phyloP scores from a whole-genome alignment of 2,797 vertebrate genomes.

The Sciaenops ocellatus region DNA sequence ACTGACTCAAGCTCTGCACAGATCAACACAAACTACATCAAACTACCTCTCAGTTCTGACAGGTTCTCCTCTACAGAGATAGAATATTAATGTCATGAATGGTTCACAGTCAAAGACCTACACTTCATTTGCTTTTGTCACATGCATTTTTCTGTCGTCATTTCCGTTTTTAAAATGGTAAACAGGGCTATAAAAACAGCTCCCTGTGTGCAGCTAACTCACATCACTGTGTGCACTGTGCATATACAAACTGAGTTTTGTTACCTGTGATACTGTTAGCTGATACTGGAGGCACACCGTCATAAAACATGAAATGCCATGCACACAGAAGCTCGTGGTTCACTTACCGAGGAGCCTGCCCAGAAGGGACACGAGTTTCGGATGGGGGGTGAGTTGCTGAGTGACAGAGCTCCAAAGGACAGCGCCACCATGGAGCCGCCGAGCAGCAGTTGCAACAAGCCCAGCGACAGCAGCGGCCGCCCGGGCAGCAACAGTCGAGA shows the following conservation, averaged over 20 bases:
- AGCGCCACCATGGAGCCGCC: slow-evolving; percentile 90
- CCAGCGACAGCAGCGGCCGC: slow-evolving; percentile 87
- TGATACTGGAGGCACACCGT: not conserved
- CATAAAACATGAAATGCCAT: not conserved
- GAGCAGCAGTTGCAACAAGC: slow-evolving; percentile 89
- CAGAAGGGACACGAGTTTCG: slow-evolving; percentile 90
- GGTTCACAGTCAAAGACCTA: not conserved
- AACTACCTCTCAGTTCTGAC: not conserved
- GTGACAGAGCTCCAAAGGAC: slow-evolving; percentile 87
- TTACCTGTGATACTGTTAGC: too few species aligned
- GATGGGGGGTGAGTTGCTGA: slow-evolving; percentile 88
- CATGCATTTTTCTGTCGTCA: not conserved
- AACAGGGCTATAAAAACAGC: not conserved
- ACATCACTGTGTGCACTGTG: too few species aligned
- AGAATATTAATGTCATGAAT: not conserved
- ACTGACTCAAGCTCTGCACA: too few species aligned
- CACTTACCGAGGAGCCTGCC: slow-evolving; percentile 91
- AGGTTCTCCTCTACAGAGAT: not conserved
- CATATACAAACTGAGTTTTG: too few species aligned
- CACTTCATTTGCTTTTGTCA: not conserved
- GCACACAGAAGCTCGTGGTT: not conserved
- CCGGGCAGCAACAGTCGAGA: slow-evolving; percentile 79
- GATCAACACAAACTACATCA: too few species aligned
- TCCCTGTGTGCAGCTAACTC: not conserved
- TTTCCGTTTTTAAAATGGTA: slow-evolving; percentile 7